These are phyloP conservation scores for Antheraea mylitta DNA, from an alignment of 1,140 invertebrate genomes.

Conservation along the genomic window DNA sequence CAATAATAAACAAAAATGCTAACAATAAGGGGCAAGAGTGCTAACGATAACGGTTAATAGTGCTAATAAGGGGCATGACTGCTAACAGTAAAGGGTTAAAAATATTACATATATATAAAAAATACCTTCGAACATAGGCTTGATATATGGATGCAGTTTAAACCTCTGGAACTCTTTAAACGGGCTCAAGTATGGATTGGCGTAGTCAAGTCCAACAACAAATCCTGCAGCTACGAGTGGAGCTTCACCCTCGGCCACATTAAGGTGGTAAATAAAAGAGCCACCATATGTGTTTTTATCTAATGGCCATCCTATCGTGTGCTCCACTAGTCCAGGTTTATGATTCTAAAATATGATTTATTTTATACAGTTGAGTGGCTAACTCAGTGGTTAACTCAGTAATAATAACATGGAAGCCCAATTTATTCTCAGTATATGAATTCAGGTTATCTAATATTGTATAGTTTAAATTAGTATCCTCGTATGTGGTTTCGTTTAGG, in stretches of 20 bases:
- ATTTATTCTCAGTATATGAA: too few relatives aligned
- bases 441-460: too few relatives aligned
- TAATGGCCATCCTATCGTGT: slow-evolving; percentile 98
- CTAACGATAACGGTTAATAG: too few relatives aligned
- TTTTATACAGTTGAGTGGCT: too few relatives aligned
- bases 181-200: slow-evolving; percentile 97
- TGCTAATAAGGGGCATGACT: too few relatives aligned
- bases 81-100: too few relatives aligned
- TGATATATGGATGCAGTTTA: slow-evolving; percentile 95
- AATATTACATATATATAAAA: background rate
- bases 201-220: slow-evolving; percentile 97
- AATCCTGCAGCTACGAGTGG: slow-evolving; percentile 96
- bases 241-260: slow-evolving; percentile 84
- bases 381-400: too few relatives aligned
- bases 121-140: slow-evolving; percentile 87
- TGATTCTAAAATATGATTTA: slow-evolving; percentile 81
- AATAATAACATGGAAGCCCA: too few relatives aligned
- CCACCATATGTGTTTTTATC: slow-evolving; percentile 96
- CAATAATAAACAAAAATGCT: too few relatives aligned
- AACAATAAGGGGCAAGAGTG: too few relatives aligned
- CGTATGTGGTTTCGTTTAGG: too few relatives aligned
- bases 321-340: slow-evolving; percentile 95
- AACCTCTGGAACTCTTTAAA: slow-evolving; percentile 97
- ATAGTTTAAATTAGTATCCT: too few relatives aligned
- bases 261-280: slow-evolving; percentile 98